Conservation (phyloP, 2,797 vertebrate species). For the Lophotriccus pileatus region DNA sequence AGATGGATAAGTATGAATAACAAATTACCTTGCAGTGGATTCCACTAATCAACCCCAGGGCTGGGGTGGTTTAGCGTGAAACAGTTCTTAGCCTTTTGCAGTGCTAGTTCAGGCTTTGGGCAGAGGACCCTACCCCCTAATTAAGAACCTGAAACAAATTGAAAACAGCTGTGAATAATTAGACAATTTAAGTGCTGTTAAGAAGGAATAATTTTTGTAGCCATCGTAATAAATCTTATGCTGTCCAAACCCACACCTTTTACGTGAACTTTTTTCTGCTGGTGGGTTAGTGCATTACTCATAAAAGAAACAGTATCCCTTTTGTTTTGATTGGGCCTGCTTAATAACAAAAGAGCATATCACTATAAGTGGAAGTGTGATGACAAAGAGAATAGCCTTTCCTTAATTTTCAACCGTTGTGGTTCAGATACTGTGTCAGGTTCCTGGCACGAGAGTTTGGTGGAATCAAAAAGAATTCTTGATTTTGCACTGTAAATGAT, state of each 20-base stretch:
- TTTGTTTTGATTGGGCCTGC: constrained; percentile 90
- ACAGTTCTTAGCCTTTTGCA: constrained; percentile 77
- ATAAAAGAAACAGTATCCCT: constrained; percentile 92
- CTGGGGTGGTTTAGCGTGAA: constrained; percentile 49
- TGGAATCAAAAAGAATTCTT: not conserved
- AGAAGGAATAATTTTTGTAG: constrained; percentile 96
- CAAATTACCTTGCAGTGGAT: constrained; percentile 80
- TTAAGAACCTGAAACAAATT: constrained; percentile 88
- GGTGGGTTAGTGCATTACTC: constrained; percentile 90
- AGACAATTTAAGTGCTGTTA: constrained; percentile 96
- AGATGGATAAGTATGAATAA: constrained; percentile 72
- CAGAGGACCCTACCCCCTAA: constrained; percentile 84
- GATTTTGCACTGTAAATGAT: constrained; percentile 45
- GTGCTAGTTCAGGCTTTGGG: constrained; percentile 76
- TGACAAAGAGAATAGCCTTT: constrained; percentile 69
- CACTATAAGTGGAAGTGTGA: constrained; percentile 62
- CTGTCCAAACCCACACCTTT: constrained; percentile 88
- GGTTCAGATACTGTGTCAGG: constrained; percentile 46
- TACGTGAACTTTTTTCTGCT: constrained; percentile 83
- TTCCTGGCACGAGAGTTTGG: constrained; percentile 28
- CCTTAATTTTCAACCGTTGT: constrained; percentile 24
- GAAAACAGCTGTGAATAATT: constrained; percentile 98
- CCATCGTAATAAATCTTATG: constrained; percentile 98
- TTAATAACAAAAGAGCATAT: constrained; percentile 87
- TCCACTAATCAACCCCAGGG: constrained; percentile 76